Evolutionary conservation across 2,797 vertebrate species (phyloP), one percentile per base, ranked within the genome.

Genomic region (Micromesistius poutassou): DNA sequence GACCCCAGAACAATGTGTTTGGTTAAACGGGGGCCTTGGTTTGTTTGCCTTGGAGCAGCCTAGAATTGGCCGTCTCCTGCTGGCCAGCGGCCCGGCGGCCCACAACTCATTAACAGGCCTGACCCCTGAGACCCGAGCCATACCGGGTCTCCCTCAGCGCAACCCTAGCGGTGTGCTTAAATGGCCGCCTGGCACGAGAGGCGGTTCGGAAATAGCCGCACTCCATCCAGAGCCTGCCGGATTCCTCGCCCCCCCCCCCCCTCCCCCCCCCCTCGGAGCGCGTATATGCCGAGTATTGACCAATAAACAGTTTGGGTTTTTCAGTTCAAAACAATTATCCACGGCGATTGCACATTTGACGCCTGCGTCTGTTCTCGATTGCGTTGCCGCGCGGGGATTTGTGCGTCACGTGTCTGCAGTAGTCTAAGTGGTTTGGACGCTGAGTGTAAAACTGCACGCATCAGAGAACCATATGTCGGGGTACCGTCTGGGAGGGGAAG

Each of bases 11-110:
- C 90, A 89, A 86, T 88, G 88, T 91, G 87, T 92, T 92, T 86
- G 82, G 87, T 88, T 89, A 89, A 93, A 85, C 79, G 82, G 80
- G 80, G 76, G 4, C 83, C 86, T 83, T 79, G 78, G 89, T 93
- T 93, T 94, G 91, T 94, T 94, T 94, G 84, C 84, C 89, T 94
- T 94, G 91, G 92, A 93, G 82, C 78, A 71, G 33, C 80, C 80
- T 77, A 75, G 77, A 77, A 75, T 85, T 87, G 81, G 84, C 81
- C 87, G 77, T 75, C 77, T 74, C 79, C 80, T 84, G 84, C 78
- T 62, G 87, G 87, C 87, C 87, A 81, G 84, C 81, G 79, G 78
- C 89, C 42, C 87, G 80, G 84, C 81, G 79, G 78, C 89, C 42
- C 74, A 83, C 82, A 77, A 71, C 83, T 91, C 87, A 88, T 91